phyloP scores from a whole-genome alignment of 2,797 vertebrate species.

The Cyclura pinguis region DNA sequence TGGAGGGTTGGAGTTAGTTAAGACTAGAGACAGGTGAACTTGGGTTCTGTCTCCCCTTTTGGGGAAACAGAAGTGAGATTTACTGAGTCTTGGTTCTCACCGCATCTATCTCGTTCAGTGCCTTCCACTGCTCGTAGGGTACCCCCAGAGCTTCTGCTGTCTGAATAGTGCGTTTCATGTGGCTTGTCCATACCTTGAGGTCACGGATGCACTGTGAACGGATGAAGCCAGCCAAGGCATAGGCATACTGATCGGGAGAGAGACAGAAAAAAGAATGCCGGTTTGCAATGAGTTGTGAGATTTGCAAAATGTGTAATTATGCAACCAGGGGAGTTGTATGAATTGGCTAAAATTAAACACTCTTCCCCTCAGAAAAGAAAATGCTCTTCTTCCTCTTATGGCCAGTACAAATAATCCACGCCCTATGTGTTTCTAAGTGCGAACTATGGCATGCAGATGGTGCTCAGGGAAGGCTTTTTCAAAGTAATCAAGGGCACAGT shows the following conservation, averaged over 20 bases:
- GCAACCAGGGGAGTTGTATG: neutral
- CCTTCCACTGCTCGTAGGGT: slow-evolving; percentile 93
- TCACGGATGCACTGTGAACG: slow-evolving; percentile 84
- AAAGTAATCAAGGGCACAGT: neutral
- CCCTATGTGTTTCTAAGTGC: too few relatives aligned
- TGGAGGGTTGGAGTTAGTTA: neutral
- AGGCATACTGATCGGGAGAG: slow-evolving; percentile 81
- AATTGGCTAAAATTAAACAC: neutral
- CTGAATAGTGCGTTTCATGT: slow-evolving; percentile 94
- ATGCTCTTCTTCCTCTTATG: neutral
- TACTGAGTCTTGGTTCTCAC: slow-evolving; percentile 75
- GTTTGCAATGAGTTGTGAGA: neutral
- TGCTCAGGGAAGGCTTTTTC: neutral
- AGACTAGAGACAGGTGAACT: neutral
- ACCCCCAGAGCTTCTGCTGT: slow-evolving; percentile 87
- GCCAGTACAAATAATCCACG: neutral
- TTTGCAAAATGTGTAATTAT: neutral
- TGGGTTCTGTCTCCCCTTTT: neutral
- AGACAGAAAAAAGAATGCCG: too few relatives aligned
- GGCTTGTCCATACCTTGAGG: slow-evolving; percentile 93
- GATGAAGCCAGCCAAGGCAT: slow-evolving; percentile 84
- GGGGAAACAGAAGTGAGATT: neutral
- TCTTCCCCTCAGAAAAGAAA: neutral
- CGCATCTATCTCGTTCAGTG: slow-evolving; percentile 92
- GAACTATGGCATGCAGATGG: neutral